Base-by-base conservation (phyloP, 2,797 vertebrate species). In the Ibycter americanus region DNA sequence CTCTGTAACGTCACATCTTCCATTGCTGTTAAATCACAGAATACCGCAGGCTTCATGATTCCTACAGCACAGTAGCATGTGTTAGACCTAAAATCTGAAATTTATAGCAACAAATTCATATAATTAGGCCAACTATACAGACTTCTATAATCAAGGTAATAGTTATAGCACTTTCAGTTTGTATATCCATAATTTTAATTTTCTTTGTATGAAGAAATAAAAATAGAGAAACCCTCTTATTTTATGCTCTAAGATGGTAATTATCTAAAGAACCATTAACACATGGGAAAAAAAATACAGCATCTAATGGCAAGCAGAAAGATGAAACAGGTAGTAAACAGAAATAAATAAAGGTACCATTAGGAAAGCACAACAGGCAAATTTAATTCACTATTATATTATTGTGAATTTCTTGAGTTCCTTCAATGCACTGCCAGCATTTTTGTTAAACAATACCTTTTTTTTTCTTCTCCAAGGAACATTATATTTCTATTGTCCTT, bases 401-500 rank as follows among this genome's bases (percentile, higher is more conserved):
- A 29, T 32, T 67, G 15, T 63, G 32, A 85, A 44, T 71, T 85
- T 91, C 36, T 90, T 85, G 8, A 81, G 86, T 34, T 90, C 56
- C 80, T 83, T 93, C 82, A 80, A n/a, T 65, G 56, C 49, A 63
- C 18, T 73, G 65, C 31, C 40, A 89, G n/a, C 52, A 78, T 55
- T 95, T 89, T 89, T 91, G 31, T 59, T 90, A 90, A 95, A 88
- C 56, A 85, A 70, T 63, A 20, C 2, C 12, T n/a, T 61, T 87
- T 67, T 65, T 74, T 40, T n/a, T 27, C 1, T 5, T 62, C 52
- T 86, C 56, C 29, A 59, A 86, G 76, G 40, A 86, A 92, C 38
- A 51, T 74, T 91, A 16, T 63, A 85, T 89, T 96, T 95, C 61
- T 87, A 61, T 91, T 88, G 79, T 63, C 82, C 65, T 95, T 92